Evolutionary conservation across 2,113 vertebrate species (phyloP).

Genomic region (Barbus barbus): DNA sequence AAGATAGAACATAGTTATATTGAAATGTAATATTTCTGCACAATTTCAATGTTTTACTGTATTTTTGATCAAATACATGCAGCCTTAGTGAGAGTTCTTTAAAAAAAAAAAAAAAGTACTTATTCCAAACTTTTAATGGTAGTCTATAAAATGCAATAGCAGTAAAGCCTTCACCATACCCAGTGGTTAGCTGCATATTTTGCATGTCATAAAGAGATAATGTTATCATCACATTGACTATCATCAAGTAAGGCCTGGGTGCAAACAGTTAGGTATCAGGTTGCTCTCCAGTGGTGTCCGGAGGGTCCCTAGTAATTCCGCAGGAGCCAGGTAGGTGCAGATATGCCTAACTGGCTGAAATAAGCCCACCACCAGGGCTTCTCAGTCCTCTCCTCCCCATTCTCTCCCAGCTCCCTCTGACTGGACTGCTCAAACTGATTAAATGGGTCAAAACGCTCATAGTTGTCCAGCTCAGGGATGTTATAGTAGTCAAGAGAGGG

Average conservation of each 20-base stretch:
- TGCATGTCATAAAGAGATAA: neutral
- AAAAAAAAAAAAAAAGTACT: neutral
- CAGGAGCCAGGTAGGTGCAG: conserved; percentile 89
- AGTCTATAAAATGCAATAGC: neutral
- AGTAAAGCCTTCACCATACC: neutral
- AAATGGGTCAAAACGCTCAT: conserved; percentile 75
- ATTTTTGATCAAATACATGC: neutral
- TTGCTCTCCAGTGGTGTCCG: conserved; percentile 7
- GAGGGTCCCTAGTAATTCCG: conserved; percentile 71
- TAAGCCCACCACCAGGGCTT: conserved; percentile 99
- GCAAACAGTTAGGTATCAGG: neutral
- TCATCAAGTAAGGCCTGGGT: conserved; percentile 6
- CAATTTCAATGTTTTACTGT: too few species aligned
- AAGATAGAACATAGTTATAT: too few species aligned
- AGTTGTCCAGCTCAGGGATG: conserved; percentile 67
- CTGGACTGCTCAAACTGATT: conserved; percentile 77
- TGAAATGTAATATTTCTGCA: too few species aligned
- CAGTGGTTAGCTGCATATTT: conserved; percentile 15
- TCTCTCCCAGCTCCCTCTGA: conserved; percentile 52
- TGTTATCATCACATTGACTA: neutral
- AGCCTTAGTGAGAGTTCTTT: neutral
- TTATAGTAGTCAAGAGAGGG: conserved; percentile 71
- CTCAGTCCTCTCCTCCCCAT: conserved; percentile 69
- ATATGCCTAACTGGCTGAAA: conserved; percentile 82
- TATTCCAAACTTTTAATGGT: neutral